Evolutionary conservation across 2,888 invertebrate genomes (phyloP), one percentile per base, ranked within the genome.

Genomic region (Scaptomyza parva): DNA sequence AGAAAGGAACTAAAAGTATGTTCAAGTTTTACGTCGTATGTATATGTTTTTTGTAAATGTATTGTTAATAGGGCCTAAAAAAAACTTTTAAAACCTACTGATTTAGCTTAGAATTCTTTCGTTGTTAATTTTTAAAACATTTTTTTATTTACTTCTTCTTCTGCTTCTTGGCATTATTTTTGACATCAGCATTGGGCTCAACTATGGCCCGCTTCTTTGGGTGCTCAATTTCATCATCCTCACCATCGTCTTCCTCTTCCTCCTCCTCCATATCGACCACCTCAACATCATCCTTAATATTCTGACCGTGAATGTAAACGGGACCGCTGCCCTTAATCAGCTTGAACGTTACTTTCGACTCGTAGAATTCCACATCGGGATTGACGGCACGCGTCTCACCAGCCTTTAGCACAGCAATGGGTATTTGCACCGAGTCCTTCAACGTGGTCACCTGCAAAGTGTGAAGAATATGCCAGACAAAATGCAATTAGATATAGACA

Each of bases 271-370:
- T 95, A 88, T 96, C 96, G 66, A 96, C 96, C 72, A 95, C 96
- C 93, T 96, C 96, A 74, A 95, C 94, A 90, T 96, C 96, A 92
- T 96, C 95, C 81, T 95, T 95, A 82, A 96, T 93, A 91, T 96
- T 96, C 89, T 96, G 96, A 12, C 97, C 97, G 84, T 96, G 95
- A 91, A 97, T 94, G 88, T 97, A 96, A 73, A 97, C 95, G 22
- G 97, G 97, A 3, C 97, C 97, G 73, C 93, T 94, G 55, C 95
- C 95, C 93, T 95, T 94, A 74, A 95, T 93, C 65, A 97, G 93
- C 83, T 95, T 95, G 90, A 97, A 96, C 71, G 96, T 96, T 73
- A 97, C 96, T 52, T 96, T 96, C 50, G 96, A 96, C 92, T 97
- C 97, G 8, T 96, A 96, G 92, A 97, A 97, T 89, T 96, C 96